These are phyloP conservation scores for Pycnomerus fuliginosus DNA, from an alignment of 2,888 invertebrate genomes.

Conservation along the genomic window DNA sequence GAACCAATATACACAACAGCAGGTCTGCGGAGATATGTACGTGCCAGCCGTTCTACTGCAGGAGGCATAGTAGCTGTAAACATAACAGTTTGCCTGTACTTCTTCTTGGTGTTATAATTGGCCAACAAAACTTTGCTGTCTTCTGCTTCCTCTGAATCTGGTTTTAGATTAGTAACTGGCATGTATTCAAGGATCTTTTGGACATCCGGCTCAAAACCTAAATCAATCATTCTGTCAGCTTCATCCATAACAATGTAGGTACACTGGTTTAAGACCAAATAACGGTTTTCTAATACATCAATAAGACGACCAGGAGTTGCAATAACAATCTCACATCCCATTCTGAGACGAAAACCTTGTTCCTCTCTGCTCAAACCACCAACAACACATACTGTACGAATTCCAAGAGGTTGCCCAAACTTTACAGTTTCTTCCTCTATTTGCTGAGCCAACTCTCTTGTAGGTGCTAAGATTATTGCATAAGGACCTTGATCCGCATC, in stretches of 20 bases:
- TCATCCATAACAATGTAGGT: conserved; percentile 96
- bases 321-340: conserved; percentile 99
- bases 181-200: conserved; percentile 97
- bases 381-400: conserved; percentile 96
- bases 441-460: conserved; percentile 98
- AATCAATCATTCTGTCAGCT: conserved; percentile 99
- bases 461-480: conserved; percentile 97
- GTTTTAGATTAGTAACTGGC: conserved; percentile 97
- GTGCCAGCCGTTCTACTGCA: conserved; percentile 93
- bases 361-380: conserved; percentile 97
- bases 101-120: conserved; percentile 94
- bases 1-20: conserved; percentile 97
- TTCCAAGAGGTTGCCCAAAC: conserved; percentile 89
- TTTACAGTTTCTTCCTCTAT: conserved; percentile 99
- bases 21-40: conserved; percentile 91
- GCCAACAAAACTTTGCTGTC: conserved; percentile 75
- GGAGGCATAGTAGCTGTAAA: conserved; percentile 99
- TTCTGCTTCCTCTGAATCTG: conserved; percentile 97
- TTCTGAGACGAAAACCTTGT: conserved; percentile 92
- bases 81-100: conserved; percentile 99
- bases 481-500: conserved; percentile 96
- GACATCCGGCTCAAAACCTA: conserved; percentile 99
- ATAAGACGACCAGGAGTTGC: conserved; percentile 99
- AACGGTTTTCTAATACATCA: conserved; percentile 94
- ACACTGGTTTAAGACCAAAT: conserved; percentile 94